Base-by-base conservation (phyloP, 2,888 invertebrate species). In the Mesoligia furuncula region DNA sequence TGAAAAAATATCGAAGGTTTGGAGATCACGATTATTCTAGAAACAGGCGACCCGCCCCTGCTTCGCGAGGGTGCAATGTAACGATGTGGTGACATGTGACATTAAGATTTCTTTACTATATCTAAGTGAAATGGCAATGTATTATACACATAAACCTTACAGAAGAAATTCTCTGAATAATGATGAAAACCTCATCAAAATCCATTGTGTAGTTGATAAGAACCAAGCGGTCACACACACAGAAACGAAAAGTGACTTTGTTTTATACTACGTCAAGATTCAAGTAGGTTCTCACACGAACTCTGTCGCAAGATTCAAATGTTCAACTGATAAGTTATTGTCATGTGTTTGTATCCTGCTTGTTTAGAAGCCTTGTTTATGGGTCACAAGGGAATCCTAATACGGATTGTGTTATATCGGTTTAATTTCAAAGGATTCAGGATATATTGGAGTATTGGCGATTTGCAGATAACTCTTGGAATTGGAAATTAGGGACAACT, bases 281-380 rank as follows among this genome's bases (percentile, higher is more conserved):
- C 0, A 13, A 31, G 54, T 61, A 65, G 39, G 24, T 76, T 71
- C 31, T 54, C 68, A 24, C 39, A 48, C 54, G 24, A 64, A 76
- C 57, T 68, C 20, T 9, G 36, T 72, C 45, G 36, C 36, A 42
- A 68, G 54, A 59, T 73, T 68, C 15, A 67, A 73, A 59, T 75
- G 42, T 68, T 73, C 27, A 51, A 36, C 62, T 74, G 67, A 20
- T 54, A 36, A 73, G 36, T 48, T 62, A 78, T 62, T 51, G 72
- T 74, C 65, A 57, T 70, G 61, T 84, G 68, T 77, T 80, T 68
- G 67, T 48, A 31, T 65, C 51, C 42, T 54, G 77, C 48, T 73
- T 72, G 68, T 75, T 85, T 66, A 31, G 72, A 54, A 66, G n/a
- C 51, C 31, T 75, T 73, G 78, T 84, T 82, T 75, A 84, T 84